phyloP scores from a whole-genome alignment of 2,113 vertebrate species.

The Illadopsis cleaveri region DNA sequence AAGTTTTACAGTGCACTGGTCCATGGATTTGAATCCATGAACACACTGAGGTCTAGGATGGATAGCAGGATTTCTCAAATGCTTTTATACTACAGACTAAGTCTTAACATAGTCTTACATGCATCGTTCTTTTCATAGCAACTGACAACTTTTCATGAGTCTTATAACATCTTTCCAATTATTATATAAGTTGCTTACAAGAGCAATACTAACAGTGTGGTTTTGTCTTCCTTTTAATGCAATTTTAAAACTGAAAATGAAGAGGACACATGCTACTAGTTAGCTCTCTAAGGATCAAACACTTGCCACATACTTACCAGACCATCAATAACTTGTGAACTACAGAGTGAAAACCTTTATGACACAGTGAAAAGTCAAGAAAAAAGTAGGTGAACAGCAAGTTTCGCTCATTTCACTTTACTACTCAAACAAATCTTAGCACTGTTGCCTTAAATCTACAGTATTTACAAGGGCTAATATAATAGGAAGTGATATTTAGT shows the following conservation, averaged over 20 bases:
- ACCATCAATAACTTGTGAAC: neutral
- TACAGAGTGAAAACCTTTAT: neutral
- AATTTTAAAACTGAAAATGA: neutral
- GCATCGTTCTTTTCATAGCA: neutral
- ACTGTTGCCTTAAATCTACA: neutral
- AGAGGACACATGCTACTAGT: neutral
- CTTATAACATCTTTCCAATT: neutral
- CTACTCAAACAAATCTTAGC: neutral
- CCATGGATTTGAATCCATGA: neutral
- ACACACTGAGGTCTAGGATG: neutral
- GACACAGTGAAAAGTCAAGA: neutral
- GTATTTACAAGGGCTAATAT: neutral
- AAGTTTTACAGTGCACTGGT: neutral
- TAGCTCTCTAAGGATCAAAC: neutral
- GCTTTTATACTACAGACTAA: neutral
- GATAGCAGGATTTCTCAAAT: neutral
- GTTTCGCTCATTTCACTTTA: neutral
- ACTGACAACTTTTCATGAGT: neutral
- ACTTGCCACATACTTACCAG: neutral
- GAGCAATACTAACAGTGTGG: neutral
- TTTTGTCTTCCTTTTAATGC: neutral
- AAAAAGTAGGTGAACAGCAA: neutral
- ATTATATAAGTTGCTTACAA: neutral
- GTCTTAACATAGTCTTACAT: neutral
- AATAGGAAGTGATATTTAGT: neutral